These are phyloP conservation scores for Lasioglossum figueresi DNA, from an alignment of 2,888 invertebrate genomes.

Conservation along the genomic window DNA sequence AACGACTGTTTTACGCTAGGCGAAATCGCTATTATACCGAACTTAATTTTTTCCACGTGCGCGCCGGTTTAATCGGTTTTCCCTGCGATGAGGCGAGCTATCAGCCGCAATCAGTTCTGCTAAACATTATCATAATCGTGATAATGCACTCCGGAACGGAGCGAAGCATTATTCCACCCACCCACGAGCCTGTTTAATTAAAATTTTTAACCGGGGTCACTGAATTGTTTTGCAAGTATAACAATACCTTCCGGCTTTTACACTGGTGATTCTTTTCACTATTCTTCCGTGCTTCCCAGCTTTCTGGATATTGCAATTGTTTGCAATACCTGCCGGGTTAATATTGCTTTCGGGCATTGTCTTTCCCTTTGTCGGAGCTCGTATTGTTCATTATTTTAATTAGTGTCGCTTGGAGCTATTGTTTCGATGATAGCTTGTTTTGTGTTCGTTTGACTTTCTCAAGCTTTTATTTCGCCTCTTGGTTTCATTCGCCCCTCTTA, in stretches of 20 bases:
- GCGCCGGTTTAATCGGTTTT: slow-evolving; percentile 16
- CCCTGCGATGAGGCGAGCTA: not conserved
- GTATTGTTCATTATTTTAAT: not conserved
- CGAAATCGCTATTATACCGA: slow-evolving; percentile 36
- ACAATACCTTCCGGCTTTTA: not conserved
- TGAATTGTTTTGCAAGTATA: not conserved
- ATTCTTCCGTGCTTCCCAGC: not conserved
- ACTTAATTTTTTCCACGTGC: slow-evolving; percentile 32
- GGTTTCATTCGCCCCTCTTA: too few relatives aligned
- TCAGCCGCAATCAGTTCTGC: slow-evolving; percentile 14
- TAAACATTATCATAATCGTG: slow-evolving; percentile 17
- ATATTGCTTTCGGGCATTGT: not conserved
- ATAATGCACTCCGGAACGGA: not conserved
- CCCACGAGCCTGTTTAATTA: not conserved
- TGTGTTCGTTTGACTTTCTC: not conserved
- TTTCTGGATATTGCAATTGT: not conserved
- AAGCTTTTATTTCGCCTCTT: too few relatives aligned
- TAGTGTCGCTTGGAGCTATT: not conserved
- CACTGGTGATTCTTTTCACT: not conserved
- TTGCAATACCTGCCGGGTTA: not conserved
- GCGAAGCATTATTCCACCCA: not conserved
- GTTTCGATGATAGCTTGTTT: not conserved
- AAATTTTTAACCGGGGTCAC: not conserved
- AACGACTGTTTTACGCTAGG: slow-evolving; percentile 42
- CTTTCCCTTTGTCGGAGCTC: not conserved